phyloP scores from a whole-genome alignment of 2,113 vertebrate species.

The Antigone vipio region DNA sequence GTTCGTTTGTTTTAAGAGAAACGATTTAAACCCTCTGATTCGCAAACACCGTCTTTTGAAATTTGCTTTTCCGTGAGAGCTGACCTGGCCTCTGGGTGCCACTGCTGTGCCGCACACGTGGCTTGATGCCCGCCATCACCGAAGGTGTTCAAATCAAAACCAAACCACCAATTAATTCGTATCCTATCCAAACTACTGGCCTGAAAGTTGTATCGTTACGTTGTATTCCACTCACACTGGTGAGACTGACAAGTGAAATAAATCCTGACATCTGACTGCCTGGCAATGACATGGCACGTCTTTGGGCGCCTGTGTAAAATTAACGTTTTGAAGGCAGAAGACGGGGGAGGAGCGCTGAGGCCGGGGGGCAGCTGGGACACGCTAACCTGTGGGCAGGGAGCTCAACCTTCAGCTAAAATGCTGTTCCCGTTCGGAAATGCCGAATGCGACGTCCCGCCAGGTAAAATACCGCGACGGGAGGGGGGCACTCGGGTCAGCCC shows the following conservation, averaged over 20 bases:
- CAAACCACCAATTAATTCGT: background rate
- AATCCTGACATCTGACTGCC: background rate
- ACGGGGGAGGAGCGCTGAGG: background rate
- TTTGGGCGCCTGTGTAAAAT: background rate
- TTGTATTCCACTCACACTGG: slow-evolving; percentile 2
- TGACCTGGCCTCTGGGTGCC: slow-evolving; percentile 35
- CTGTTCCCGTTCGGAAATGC: background rate
- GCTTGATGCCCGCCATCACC: background rate
- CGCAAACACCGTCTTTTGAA: background rate
- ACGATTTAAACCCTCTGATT: background rate
- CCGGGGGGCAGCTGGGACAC: background rate
- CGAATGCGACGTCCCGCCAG: background rate
- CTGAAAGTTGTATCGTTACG: background rate
- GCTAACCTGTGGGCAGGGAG: rapidly evolving
- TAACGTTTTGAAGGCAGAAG: background rate
- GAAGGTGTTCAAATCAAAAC: background rate
- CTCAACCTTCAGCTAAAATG: background rate
- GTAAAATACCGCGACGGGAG: too few species aligned
- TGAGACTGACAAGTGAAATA: background rate
- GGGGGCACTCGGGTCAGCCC: too few species aligned
- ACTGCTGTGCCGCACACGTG: slow-evolving; percentile 1
- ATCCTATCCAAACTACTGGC: slow-evolving; percentile 23
- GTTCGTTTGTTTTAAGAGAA: background rate
- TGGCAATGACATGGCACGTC: background rate
- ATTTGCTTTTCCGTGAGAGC: background rate